Conservation (phyloP, 2,888 invertebrate genomes). For the Heliothis peltigera region DNA sequence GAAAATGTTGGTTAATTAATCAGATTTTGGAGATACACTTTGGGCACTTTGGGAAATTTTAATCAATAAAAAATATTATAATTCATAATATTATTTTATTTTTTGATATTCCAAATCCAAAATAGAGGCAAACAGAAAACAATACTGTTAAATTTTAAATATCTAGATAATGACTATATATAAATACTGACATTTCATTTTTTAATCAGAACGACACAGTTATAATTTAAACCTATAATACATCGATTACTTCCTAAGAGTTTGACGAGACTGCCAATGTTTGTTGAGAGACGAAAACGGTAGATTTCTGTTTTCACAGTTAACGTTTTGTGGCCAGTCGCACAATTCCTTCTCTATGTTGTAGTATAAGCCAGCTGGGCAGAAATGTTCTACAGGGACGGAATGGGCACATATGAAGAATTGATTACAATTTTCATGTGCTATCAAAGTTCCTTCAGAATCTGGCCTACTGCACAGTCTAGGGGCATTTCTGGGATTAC, state of each 20-base stretch:
- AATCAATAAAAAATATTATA: constrained; percentile 22
- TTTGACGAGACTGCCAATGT: constrained; percentile 48
- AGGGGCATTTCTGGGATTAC: constrained; percentile 62
- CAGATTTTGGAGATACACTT: neutral
- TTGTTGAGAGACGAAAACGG: constrained; percentile 52
- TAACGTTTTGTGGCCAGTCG: constrained; percentile 62
- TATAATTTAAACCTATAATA: constrained; percentile 26
- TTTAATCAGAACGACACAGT: constrained; percentile 26
- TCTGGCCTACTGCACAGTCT: constrained; percentile 52
- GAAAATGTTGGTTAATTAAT: neutral
- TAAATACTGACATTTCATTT: constrained; percentile 31
- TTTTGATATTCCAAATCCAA: constrained; percentile 35
- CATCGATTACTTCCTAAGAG: constrained; percentile 37
- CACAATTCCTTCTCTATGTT: constrained; percentile 58
- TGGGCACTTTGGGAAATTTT: neutral
- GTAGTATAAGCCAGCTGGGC: constrained; percentile 55
- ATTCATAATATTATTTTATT: constrained; percentile 25
- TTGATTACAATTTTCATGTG: constrained; percentile 68
- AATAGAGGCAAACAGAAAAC: constrained; percentile 33
- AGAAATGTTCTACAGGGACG: constrained; percentile 56
- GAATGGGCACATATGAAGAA: constrained; percentile 63
- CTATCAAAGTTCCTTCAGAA: constrained; percentile 60
- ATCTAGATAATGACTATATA: constrained; percentile 39
- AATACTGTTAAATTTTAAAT: constrained; percentile 40
- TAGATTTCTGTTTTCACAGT: constrained; percentile 51